Evolutionary conservation across 1,140 invertebrate genomes (phyloP).

Genomic region (Orchestia grillus): DNA sequence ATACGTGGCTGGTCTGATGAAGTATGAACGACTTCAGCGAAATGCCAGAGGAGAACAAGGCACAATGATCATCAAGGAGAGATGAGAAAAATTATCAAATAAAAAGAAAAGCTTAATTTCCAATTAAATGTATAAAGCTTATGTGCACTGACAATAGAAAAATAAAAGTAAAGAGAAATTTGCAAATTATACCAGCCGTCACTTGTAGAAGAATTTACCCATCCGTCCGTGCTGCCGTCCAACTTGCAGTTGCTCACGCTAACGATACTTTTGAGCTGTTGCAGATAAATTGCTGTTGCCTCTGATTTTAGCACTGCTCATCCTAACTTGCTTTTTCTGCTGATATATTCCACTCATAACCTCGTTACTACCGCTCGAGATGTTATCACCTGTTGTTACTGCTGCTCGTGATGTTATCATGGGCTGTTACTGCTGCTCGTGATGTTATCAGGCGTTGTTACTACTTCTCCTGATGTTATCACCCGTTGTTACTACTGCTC

Average conservation of each 20-base stretch:
- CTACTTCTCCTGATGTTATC: too few species aligned
- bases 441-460: too few species aligned
- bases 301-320: too few species aligned
- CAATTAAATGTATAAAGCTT: neutral
- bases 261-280: too few species aligned
- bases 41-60: neutral
- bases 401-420: neutral
- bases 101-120: neutral
- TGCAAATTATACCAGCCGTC: neutral
- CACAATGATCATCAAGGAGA: neutral
- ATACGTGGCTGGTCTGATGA: neutral
- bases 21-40: neutral
- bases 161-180: neutral
- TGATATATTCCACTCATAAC: too few species aligned
- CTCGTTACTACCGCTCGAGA: too few species aligned
- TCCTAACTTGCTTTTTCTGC: too few species aligned
- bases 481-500: too few species aligned
- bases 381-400: neutral
- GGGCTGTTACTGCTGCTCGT: neutral
- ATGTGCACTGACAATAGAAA: neutral
- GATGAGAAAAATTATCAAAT: neutral
- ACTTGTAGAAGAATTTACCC: neutral
- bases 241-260: neutral
- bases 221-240: neutral
- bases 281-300: too few species aligned